Conservation (phyloP, 2,797 vertebrate genomes). For the Sciurus carolinensis region DNA sequence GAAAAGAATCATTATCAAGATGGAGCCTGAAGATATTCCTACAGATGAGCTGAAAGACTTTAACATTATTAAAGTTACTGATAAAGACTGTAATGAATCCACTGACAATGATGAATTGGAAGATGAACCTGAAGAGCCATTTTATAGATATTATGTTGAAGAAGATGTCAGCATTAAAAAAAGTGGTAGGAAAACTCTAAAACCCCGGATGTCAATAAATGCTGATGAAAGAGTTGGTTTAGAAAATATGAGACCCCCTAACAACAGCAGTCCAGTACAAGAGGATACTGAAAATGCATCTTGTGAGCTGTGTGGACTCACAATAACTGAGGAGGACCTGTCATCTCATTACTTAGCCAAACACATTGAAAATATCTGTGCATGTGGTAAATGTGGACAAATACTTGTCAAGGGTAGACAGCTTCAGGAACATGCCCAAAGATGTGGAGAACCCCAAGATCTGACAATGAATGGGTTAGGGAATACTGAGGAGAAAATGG, state of each 20-base stretch:
- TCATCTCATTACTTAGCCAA: conserved; percentile 97
- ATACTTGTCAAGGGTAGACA: conserved; percentile 98
- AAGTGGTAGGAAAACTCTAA: conserved; percentile 88
- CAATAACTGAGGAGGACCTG: conserved; percentile 94
- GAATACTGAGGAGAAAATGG: conserved; percentile 92
- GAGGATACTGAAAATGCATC: conserved; percentile 89
- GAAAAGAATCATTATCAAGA: conserved; percentile 94
- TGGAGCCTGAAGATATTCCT: conserved; percentile 94
- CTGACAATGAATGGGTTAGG: conserved; percentile 93
- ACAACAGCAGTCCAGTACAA: conserved; percentile 85
- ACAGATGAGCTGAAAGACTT: conserved; percentile 92
- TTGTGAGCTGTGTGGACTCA: conserved; percentile 96
- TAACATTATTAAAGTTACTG: conserved; percentile 93
- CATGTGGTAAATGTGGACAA: conserved; percentile 97
- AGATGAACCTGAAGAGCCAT: conserved; percentile 89
- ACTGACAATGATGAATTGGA: conserved; percentile 89
- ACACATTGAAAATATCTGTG: conserved; percentile 98
- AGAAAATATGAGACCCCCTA: conserved; percentile 87
- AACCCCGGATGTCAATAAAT: conserved; percentile 88
- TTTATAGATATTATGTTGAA: conserved; percentile 90
- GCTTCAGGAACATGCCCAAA: conserved; percentile 97
- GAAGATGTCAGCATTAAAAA: conserved; percentile 90
- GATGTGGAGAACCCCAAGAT: conserved; percentile 96
- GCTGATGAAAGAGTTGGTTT: conserved; percentile 88
- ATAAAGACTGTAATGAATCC: conserved; percentile 91